phyloP scores from a whole-genome alignment of 2,888 invertebrate genomes.

The Spicauda simplicius region DNA sequence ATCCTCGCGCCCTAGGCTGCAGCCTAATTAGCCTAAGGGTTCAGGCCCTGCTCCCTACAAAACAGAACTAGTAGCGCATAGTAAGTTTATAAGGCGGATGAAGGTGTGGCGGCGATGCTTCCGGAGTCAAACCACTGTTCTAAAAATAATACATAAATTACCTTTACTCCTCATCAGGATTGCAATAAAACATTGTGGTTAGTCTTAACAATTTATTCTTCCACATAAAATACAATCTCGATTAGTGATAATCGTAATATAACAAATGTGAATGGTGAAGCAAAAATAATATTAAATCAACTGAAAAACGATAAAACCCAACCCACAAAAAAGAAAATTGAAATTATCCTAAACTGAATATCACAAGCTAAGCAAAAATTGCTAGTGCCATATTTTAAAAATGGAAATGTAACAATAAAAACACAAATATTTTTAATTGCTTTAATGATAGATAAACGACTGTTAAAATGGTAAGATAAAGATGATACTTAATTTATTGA shows the following conservation, averaged over 20 bases:
- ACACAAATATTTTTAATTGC: conserved; percentile 10
- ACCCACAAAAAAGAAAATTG: conserved; percentile 37
- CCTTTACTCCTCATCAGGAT: background rate
- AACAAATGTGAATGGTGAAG: background rate
- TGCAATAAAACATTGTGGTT: conserved; percentile 16
- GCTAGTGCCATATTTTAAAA: conserved; percentile 11
- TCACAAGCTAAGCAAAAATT: conserved; percentile 41
- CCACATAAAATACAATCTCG: conserved; percentile 67
- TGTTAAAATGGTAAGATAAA: background rate
- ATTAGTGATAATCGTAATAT: conserved; percentile 47
- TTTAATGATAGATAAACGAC: conserved; percentile 19
- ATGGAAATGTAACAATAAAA: conserved; percentile 17
- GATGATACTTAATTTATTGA: background rate
- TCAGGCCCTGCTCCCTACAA: too few relatives aligned
- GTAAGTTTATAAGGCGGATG: too few relatives aligned
- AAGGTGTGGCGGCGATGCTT: too few relatives aligned
- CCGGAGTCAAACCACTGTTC: too few relatives aligned
- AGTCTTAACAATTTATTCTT: conserved; percentile 54
- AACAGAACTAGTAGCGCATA: too few relatives aligned
- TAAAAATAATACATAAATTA: background rate
- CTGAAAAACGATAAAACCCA: conserved; percentile 41
- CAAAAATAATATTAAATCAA: conserved; percentile 24
- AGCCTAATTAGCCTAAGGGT: too few relatives aligned
- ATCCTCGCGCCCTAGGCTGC: too few relatives aligned
- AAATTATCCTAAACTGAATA: conserved; percentile 44